Evolutionary conservation across 2,797 vertebrate species (phyloP).

Genomic region (Vultur gryphus): DNA sequence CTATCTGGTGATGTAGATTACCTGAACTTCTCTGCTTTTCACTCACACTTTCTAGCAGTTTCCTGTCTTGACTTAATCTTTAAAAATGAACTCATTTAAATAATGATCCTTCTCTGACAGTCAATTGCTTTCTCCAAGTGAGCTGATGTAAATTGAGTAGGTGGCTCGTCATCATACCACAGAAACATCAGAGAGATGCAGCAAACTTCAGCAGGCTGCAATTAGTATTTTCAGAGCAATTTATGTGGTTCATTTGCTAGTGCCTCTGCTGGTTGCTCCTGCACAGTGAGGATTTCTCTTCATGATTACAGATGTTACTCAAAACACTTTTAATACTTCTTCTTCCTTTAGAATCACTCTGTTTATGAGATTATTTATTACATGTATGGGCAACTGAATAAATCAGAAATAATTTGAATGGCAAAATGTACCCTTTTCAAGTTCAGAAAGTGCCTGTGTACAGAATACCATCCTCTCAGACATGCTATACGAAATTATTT

Average conservation of each 20-base stretch:
- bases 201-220: constrained; percentile 29
- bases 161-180: constrained; percentile 19
- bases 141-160: constrained; percentile 23
- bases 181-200: background rate
- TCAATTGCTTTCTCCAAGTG: constrained; percentile 32
- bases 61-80: constrained; percentile 48
- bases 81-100: constrained; percentile 44
- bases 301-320: background rate
- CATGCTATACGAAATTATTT: background rate
- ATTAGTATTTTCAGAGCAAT: constrained; percentile 33
- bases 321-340: background rate
- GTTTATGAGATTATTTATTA: background rate
- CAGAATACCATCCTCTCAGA: background rate
- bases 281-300: background rate
- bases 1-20: background rate
- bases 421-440: background rate
- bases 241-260: background rate
- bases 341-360: background rate
- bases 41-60: constrained; percentile 24
- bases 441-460: background rate
- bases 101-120: constrained; percentile 37
- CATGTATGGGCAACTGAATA: background rate
- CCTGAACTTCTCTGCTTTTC: constrained; percentile 5
- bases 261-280: background rate
- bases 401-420: background rate